Conservation (phyloP, 2,888 invertebrate genomes). For the Yponomeuta plumbellus region DNA sequence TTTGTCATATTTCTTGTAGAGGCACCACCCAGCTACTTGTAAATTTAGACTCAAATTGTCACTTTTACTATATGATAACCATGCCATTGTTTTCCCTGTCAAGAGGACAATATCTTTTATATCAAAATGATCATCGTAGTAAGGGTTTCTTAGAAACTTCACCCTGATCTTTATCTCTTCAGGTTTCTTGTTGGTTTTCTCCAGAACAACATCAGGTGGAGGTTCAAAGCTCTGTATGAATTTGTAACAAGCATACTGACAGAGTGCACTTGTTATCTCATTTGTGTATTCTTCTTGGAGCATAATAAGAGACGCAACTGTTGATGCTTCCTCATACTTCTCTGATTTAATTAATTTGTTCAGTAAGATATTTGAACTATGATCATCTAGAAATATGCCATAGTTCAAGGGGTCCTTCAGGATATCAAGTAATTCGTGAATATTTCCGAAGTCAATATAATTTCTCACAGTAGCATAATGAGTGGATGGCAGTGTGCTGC, state of each 20-base stretch:
- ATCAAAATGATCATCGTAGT: constrained; percentile 94
- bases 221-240: constrained; percentile 69
- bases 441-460: constrained; percentile 70
- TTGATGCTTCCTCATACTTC: constrained; percentile 83
- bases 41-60: constrained; percentile 74
- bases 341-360: constrained; percentile 84
- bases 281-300: constrained; percentile 91
- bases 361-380: constrained; percentile 86
- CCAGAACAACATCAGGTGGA: constrained; percentile 32
- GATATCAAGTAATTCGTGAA: constrained; percentile 81
- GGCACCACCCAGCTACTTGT: constrained; percentile 79
- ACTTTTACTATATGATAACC: constrained; percentile 70
- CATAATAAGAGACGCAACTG: constrained; percentile 87
- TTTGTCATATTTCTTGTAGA: constrained; percentile 81
- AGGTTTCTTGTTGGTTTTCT: constrained; percentile 52
- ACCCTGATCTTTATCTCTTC: constrained; percentile 86
- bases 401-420: constrained; percentile 89
- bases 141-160: constrained; percentile 86
- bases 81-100: constrained; percentile 88
- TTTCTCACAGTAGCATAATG: constrained; percentile 86
- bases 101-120: constrained; percentile 81
- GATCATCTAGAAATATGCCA: constrained; percentile 93
- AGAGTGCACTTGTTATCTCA: constrained; percentile 80
- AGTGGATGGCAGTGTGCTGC: constrained; percentile 85
- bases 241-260: constrained; percentile 85